Evolutionary conservation across 2,888 invertebrate species (phyloP).

Genomic region (Drosophila infuscata): DNA sequence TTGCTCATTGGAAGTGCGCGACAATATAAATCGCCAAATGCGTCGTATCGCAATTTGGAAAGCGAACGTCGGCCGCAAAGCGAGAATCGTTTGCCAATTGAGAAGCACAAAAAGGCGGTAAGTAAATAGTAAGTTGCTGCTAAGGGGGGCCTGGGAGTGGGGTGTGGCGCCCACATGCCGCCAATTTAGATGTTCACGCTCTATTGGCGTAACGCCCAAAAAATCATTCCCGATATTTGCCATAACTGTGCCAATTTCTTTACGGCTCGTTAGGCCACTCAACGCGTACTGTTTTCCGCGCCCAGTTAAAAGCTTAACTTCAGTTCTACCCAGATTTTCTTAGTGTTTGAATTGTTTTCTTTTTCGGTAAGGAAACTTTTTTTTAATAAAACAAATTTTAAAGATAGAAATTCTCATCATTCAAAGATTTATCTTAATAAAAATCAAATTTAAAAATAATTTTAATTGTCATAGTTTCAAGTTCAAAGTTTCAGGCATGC

Average conservation of each 20-base stretch:
- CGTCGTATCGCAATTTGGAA: constrained; percentile 56
- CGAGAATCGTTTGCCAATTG: constrained; percentile 75
- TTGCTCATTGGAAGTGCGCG: constrained; percentile 68
- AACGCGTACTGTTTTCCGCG: constrained; percentile 13
- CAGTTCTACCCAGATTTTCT: constrained; percentile 44
- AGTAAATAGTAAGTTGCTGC: constrained; percentile 35
- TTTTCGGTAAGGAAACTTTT: constrained; percentile 11
- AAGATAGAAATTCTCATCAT: background rate
- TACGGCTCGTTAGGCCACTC: constrained; percentile 64
- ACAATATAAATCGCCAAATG: constrained; percentile 74
- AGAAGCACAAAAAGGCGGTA: constrained; percentile 46
- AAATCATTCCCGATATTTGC: constrained; percentile 38
- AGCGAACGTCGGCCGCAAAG: constrained; percentile 67
- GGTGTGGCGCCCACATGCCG: constrained; percentile 29
- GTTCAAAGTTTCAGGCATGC: background rate
- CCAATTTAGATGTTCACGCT: constrained; percentile 59
- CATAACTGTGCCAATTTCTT: constrained; percentile 64
- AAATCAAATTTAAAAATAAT: background rate
- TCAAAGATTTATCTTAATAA: background rate
- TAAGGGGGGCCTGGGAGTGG: background rate
- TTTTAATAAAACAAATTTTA: background rate
- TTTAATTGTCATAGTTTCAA: background rate
- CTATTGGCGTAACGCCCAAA: constrained; percentile 62
- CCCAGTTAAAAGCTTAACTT: constrained; percentile 36
- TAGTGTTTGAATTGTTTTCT: constrained; percentile 31